Conservation (phyloP, 1,140 invertebrate genomes). For the Pogonus chalceus region DNA sequence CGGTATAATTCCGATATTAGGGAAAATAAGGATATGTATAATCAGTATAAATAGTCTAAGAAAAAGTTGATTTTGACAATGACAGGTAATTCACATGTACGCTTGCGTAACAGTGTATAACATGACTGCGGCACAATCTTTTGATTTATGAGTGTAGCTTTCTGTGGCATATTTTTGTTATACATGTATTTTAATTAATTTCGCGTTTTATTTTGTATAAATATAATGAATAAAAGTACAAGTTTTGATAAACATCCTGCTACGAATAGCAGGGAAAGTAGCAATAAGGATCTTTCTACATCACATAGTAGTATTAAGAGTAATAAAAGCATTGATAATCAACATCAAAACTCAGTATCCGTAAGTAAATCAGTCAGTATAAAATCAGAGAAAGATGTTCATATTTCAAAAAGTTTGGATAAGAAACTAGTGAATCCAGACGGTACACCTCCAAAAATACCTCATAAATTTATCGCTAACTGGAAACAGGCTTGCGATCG, state of each 20-base stretch:
- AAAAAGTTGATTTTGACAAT: background rate
- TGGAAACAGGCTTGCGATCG: conserved; percentile 60
- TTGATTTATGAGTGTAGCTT: background rate
- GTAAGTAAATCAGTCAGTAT: conserved; percentile 23
- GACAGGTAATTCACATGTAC: background rate
- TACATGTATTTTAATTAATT: background rate
- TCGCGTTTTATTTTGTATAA: background rate
- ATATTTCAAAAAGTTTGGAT: conserved; percentile 26
- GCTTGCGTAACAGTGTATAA: background rate
- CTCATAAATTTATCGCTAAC: conserved; percentile 54
- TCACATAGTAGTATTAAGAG: conserved; percentile 29
- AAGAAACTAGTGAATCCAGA: conserved; percentile 25
- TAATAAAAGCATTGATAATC: conserved; percentile 29
- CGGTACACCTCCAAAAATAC: conserved; percentile 43
- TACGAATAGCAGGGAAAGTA: conserved; percentile 26
- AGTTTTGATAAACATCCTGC: background rate
- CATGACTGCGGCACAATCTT: background rate
- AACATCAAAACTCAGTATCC: conserved; percentile 17
- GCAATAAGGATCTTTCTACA: conserved; percentile 28
- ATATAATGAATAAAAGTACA: background rate
- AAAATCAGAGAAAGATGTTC: conserved; percentile 31
- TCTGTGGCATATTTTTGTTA: background rate
- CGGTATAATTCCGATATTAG: no score
- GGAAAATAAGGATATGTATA: no score
- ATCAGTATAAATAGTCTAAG: no score